Conservation (phyloP, 1,140 invertebrate genomes). For the Trichoplusia ni region DNA sequence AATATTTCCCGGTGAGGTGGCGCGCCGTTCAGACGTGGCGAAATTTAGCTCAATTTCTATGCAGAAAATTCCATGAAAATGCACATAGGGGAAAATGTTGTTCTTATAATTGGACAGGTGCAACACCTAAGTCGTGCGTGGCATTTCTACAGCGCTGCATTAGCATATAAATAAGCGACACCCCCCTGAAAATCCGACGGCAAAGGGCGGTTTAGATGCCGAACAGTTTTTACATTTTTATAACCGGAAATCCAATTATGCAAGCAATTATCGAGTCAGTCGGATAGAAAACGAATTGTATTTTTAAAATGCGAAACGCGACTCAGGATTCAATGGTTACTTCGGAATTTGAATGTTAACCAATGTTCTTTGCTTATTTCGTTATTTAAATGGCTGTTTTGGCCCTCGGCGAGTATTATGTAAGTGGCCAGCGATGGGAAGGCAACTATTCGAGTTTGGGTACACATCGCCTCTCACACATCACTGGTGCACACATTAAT, state of each 20-base stretch:
- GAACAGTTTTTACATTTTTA: constrained; percentile 68
- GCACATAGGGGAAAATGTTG: constrained; percentile 66
- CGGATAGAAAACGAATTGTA: constrained; percentile 57
- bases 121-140: constrained; percentile 63
- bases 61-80: constrained; percentile 73
- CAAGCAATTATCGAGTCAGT: constrained; percentile 73
- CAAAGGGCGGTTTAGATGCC: constrained; percentile 51
- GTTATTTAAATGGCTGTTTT: constrained; percentile 8
- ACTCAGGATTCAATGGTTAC: constrained; percentile 47
- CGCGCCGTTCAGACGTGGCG: constrained; percentile 48
- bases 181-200: constrained; percentile 52
- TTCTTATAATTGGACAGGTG: constrained; percentile 74
- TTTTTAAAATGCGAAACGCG: constrained; percentile 52
- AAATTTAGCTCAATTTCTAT: constrained; percentile 66
- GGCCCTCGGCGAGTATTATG: neutral
- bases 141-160: constrained; percentile 65
- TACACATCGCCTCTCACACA: constrained; percentile 54
- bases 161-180: constrained; percentile 76
- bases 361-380: constrained; percentile 23
- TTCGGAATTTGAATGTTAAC: constrained; percentile 17
- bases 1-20: constrained; percentile 46
- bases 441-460: constrained; percentile 39
- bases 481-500: constrained; percentile 66
- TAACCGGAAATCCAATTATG: constrained; percentile 74
- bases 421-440: constrained; percentile 8